Conservation (phyloP, 2,888 invertebrate genomes). For the Agrotis segetum region DNA sequence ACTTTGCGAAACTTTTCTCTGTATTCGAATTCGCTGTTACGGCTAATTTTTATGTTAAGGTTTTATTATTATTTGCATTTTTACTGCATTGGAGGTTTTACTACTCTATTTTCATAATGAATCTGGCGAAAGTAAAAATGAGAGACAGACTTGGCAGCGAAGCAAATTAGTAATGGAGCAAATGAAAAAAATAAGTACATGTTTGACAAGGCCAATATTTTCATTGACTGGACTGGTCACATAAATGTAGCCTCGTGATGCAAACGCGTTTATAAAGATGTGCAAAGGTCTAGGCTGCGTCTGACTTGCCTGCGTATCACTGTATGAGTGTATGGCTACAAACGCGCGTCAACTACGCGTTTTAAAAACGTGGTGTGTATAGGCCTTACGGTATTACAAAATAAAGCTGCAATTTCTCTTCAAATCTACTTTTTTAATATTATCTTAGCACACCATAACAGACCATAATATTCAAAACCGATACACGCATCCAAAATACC, state of each 20-base stretch:
- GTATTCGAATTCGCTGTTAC: slow-evolving; percentile 65
- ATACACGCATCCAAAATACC: slow-evolving; percentile 3
- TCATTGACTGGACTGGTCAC: neutral
- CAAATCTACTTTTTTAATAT: too few species aligned
- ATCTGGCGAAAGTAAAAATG: slow-evolving; percentile 18
- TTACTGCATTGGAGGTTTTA: slow-evolving; percentile 45
- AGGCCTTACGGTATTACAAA: too few species aligned
- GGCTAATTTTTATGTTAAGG: slow-evolving; percentile 72
- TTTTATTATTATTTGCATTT: slow-evolving; percentile 65
- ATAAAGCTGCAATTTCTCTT: too few species aligned
- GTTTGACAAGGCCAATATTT: too few species aligned
- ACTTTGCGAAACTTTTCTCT: slow-evolving; percentile 66
- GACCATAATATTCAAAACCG: slow-evolving; percentile 8
- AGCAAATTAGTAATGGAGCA: neutral
- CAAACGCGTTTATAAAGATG: too few species aligned
- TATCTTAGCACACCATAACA: neutral
- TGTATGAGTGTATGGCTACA: too few species aligned
- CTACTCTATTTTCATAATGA: slow-evolving; percentile 31
- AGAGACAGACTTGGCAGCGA: slow-evolving; percentile 2
- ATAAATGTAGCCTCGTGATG: too few species aligned
- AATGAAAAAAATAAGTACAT: neutral
- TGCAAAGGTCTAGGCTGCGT: too few species aligned
- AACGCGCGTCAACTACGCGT: too few species aligned
- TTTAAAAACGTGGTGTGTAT: too few species aligned
- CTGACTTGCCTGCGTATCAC: too few species aligned